Base-by-base conservation (phyloP, 2,888 invertebrate species). In the Marronus borbonicus region DNA sequence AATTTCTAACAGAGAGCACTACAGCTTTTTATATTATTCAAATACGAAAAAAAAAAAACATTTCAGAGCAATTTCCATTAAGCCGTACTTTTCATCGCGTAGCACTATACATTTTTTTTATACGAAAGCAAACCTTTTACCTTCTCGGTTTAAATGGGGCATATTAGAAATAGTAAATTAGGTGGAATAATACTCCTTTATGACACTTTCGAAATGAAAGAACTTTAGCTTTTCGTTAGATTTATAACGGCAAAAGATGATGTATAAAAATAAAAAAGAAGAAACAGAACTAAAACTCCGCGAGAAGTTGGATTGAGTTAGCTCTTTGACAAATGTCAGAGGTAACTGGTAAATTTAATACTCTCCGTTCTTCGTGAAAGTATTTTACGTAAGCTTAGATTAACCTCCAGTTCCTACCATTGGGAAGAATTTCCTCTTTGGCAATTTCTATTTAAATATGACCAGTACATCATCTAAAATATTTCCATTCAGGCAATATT, bases 251-350 rank as follows among this genome's bases (percentile, higher is more conserved):
- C 31, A 36, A 52, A n/a, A 39, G 17, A 60, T 10, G 58, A 58
- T 36, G 20, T 44, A 52, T 28, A 50, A 55, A 70, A 70, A 74
- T 39, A 74, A 58, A 64, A 64, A 64, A 62, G 31, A 62, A 50
- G 60, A 52, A 76, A 76, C 76, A 64, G 52, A 66, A 76, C 76
- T 76, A 55, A 52, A 76, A 36, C 24, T 49, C 50, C 50, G 49
- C 64, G 65, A 66, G 76, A 65, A 76, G 76, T 76, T 76, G 65
- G 52, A 76, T 76, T 76, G 76, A 65, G 65, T 76, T 76, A 64
- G 76, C 62, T 62, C 75, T 75, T 64, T 75, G 75, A 55, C 70
- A 70, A 70, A 55, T 55, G 70, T 70, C 70, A 70, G 55, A 65
- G 39, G 65, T 65, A 65, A 65, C 65, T 36, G 65, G 39, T 65